A percentile compares a stretch with the other conserved stretches of the same genome.
phyloP scores from a whole-genome alignment of 2,797 vertebrate genomes.

The Hemitrygon akajei region DNA sequence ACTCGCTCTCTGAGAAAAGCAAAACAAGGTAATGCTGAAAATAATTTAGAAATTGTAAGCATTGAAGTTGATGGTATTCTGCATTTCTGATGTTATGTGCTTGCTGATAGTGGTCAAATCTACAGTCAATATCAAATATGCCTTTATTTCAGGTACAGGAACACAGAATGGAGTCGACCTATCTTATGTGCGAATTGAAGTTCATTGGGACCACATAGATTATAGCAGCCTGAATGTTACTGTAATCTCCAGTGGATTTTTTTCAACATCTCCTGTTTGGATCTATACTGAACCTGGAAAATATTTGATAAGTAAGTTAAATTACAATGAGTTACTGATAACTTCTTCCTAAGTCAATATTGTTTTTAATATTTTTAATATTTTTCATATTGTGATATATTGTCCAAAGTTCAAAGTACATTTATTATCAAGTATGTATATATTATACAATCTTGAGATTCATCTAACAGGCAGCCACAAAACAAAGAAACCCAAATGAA shows the following conservation, averaged over 20 bases:
- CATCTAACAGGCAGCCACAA: no score
- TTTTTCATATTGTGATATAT: background rate
- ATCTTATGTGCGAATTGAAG: slow-evolving; percentile 46
- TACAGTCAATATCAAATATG: background rate
- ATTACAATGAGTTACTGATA: background rate
- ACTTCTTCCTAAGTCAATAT: background rate
- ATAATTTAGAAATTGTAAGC: background rate
- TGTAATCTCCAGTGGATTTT: slow-evolving; percentile 48
- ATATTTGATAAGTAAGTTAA: slow-evolving; percentile 49
- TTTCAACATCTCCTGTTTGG: slow-evolving; percentile 46
- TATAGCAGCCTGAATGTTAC: slow-evolving; percentile 47
- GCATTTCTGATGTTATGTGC: background rate
- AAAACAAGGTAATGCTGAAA: background rate
- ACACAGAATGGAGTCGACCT: slow-evolving; percentile 41
- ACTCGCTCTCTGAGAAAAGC: background rate
- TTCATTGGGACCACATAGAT: slow-evolving; percentile 45
- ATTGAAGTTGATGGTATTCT: background rate
- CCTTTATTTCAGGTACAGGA: slow-evolving; percentile 42
- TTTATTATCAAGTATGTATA: no score
- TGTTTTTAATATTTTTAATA: background rate
- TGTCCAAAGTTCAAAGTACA: no score
- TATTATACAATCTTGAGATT: no score
- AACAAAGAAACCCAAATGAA: no score
- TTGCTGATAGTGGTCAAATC: background rate
- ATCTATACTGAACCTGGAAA: slow-evolving; percentile 45